Conservation (phyloP, 2,113 vertebrate genomes). For the Zapornia atra region DNA sequence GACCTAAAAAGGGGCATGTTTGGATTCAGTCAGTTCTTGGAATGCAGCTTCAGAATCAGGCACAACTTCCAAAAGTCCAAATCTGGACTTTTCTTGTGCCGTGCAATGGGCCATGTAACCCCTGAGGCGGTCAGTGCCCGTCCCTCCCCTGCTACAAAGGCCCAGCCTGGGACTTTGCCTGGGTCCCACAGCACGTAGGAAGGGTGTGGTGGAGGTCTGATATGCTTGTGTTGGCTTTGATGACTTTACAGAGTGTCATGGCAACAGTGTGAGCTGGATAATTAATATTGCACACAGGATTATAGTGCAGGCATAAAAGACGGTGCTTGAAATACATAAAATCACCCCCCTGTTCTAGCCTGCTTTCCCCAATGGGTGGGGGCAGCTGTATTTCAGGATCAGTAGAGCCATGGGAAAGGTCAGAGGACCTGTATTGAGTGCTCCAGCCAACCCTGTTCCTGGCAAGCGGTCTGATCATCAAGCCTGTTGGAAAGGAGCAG, state of each 20-base stretch:
- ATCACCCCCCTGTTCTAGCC: background rate
- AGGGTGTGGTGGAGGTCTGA: background rate
- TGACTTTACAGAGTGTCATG: constrained; percentile 39
- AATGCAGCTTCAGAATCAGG: background rate
- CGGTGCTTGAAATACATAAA: background rate
- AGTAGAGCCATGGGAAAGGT: constrained; percentile 37
- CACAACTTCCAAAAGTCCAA: constrained; percentile 2
- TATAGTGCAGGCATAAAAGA: background rate
- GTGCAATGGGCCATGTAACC: background rate
- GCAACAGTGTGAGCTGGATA: constrained; percentile 41
- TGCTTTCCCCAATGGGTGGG: background rate
- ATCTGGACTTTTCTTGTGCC: background rate
- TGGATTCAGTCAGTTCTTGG: constrained; percentile 3
- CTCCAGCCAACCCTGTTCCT: background rate
- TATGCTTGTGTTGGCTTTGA: background rate
- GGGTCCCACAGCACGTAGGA: background rate
- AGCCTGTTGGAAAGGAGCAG: background rate
- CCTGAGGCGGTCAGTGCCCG: fast-evolving
- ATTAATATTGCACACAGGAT: constrained; percentile 47
- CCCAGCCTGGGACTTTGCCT: background rate
- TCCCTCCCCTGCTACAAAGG: background rate
- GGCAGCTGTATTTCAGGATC: background rate
- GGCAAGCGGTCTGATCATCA: background rate
- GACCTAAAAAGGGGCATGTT: constrained; percentile 68
- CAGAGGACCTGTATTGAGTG: background rate